Evolutionary conservation across 2,888 invertebrate genomes (phyloP), one percentile per base, ranked within the genome.

Genomic region (Trachelus iudaicus): DNA sequence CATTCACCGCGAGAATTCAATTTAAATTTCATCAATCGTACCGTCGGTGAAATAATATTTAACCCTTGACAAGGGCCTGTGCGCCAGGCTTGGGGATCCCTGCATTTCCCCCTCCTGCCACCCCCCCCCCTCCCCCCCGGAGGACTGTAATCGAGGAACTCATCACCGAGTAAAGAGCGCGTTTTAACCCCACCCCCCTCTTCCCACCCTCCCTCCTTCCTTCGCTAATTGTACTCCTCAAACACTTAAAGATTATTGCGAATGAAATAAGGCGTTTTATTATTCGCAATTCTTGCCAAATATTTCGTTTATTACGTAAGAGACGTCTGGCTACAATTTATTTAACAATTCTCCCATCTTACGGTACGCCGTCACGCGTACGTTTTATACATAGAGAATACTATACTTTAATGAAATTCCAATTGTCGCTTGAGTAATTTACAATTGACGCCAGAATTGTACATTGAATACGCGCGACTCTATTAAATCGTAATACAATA

Each of bases 151-250:
- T 83, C 80, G 81, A 77, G 77, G 76, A 81, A 79, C 80, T 79
- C 81, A 79, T 81, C 73, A 77, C 56, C 77, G 82, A 75, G 79
- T 81, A 81, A 82, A 81, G 81, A 79, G 79, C 79, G 78, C 73
- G 79, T 79, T 79, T 79, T 77, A 77, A 79, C 74, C 79, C 76
- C 77, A 0, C 35, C 11, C 11, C 2, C 11, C n/a, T n/a, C n/a
- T n/a, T n/a, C n/a, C 0, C 34, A 0, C 11, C 1, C 34, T 0
- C 11, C 34, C 69, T 73, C 73, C 69, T 30, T 73, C 12, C 1
- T 69, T 13, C 73, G 68, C 77, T 77, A 77, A 77, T 77, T 77
- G 75, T 77, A 71, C 75, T 75, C 77, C 56, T 75, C 69, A 77
- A 77, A 77, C 71, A 77, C 75, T 77, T 37, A 69, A 69, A 34